Base-by-base conservation (phyloP, 2,113 vertebrate genomes). In the Gavialis gangeticus region DNA sequence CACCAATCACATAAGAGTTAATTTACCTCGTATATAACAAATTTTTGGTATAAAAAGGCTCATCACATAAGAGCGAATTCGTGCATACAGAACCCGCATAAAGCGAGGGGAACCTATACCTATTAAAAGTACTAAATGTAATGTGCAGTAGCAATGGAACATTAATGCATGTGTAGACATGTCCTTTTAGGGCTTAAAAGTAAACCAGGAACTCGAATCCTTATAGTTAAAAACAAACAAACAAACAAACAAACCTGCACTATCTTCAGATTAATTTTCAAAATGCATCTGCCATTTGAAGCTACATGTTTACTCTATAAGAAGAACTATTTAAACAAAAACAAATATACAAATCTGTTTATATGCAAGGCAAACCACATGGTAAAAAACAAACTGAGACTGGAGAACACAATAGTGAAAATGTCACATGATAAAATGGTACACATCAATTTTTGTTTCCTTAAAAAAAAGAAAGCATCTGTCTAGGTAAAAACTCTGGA, bases 401-500 rank as follows among this genome's bases (percentile, higher is more conserved):
- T 4, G 1, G 13, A 82, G 85, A 75, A 30, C 9, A 17, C 77
- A 37, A 54, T 27, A 54, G 54, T 37, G 17, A 63, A 63, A 80
- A 27, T 17, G 59, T 80, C 46, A 46, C 46, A 73, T 67, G 9
- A 73, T 59, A 67, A 82, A 18, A 46, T n/a, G 3, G 1, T 55
- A 17, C 4, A 54, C 3, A 24, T 37, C 4, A n/a, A 63, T 55
- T 75, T 80, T 90, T 81, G 57, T 59, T 37, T n/a, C 37, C 28
- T 69, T 87, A 87, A 59, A 46, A 46, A 28, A 4, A 46, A 79
- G 59, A 55, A 24, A 75, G 75, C 37, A 30, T 75, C 24, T 82
- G 59, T 79, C 59, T 85, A 46, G 37, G 82, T 63, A 67, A 81
- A 81, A 86, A 94, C 46, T 63, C 75, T 58, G 79, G 82, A 84